Evolutionary conservation across 2,113 vertebrate species (phyloP), one percentile per base, ranked within the genome.

Genomic region (Thunnus thynnus): DNA sequence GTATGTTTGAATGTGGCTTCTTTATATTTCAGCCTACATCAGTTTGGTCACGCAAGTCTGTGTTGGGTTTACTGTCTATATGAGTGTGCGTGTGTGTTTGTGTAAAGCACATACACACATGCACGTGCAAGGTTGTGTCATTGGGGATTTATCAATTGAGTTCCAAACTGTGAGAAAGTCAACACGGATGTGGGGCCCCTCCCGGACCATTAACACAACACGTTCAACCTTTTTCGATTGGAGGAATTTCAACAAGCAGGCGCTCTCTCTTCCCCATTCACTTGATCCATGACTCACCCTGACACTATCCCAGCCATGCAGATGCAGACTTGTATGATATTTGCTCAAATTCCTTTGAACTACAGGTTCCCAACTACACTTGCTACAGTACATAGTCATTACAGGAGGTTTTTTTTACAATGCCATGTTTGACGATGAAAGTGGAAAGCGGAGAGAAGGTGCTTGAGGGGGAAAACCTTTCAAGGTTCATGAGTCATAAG

Each of bases 311-410:
- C 65, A 86, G 72, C 73, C 88, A 91, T 88, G 86, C 92, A 93
- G 84, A 94, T 91, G 93, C 84, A 90, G 92, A 94, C 91, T 93
- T 94, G 92, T 30, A 87, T 78, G 66, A 88, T 84, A 87, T 91
- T 90, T 88, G 63, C 73, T 91, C 41, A 80, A 84, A 91, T 92
- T 92, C 85, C 80, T 89, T 58, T 72, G 52, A 41, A 83, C 51
- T 69, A 70, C 44, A 68, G 44, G 50, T 51, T 75, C 52, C 13
- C 20, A 64, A 52, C 60, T 41, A 56, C 56, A 76, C 25, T 87
- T 1, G 46, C 51, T 46, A 58, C 30, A 76, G 80, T 64, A 68
- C 61, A 57, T 17, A 4, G 60, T 75, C 48, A 65, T 68, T 83
- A 32, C 55, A 57, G 7, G 20, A 17, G 7, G 7, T 8, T 72